phyloP scores from a whole-genome alignment of 1,140 invertebrate genomes.

The Vollenhovia emeryi region DNA sequence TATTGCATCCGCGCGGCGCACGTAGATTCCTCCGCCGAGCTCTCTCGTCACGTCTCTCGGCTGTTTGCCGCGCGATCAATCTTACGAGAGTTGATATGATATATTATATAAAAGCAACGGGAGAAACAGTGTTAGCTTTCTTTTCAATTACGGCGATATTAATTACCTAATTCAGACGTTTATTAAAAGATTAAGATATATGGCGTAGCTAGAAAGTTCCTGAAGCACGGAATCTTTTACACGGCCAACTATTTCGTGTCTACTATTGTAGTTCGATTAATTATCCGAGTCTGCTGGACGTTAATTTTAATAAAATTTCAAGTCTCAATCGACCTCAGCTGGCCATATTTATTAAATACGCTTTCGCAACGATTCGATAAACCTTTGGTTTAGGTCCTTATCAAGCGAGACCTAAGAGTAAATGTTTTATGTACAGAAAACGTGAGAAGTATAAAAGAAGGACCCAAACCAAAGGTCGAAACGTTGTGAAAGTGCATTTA shows the following conservation, averaged over 20 bases:
- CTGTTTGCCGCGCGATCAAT: constrained; percentile 11
- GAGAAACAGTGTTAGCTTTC: background rate
- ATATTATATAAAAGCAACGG: background rate
- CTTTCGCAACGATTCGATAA: no score
- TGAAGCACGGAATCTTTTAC: background rate
- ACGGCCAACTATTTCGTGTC: background rate
- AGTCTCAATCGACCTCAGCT: no score
- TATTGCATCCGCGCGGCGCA: background rate
- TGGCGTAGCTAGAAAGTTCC: background rate
- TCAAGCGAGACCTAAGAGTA: no score
- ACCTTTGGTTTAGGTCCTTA: no score
- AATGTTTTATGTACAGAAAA: no score
- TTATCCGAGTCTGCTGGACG: background rate
- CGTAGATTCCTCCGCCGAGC: background rate
- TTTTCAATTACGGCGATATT: background rate
- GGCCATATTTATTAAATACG: no score
- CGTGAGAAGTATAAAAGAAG: no score
- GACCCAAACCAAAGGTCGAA: no score
- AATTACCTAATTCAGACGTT: background rate
- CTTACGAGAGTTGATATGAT: background rate
- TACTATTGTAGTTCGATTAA: no score
- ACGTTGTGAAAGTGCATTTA: no score
- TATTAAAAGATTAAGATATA: background rate
- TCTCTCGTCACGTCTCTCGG: constrained; percentile 12
- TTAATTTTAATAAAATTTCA: constrained; percentile 18